These are phyloP conservation scores for Thysanoteuthis rhombus DNA, from an alignment of 2,888 invertebrate genomes.

Conservation along the genomic window DNA sequence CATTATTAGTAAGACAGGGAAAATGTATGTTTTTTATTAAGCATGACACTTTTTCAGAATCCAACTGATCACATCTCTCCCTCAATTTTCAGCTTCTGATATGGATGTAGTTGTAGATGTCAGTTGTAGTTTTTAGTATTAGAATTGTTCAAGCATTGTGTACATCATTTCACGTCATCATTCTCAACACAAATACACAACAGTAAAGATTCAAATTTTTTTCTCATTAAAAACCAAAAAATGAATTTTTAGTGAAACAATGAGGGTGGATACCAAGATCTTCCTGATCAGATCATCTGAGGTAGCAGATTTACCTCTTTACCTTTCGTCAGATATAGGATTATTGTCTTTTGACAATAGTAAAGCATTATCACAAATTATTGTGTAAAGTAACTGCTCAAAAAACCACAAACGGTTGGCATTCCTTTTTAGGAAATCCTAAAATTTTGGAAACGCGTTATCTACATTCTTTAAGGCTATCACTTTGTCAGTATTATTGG, in stretches of 20 bases:
- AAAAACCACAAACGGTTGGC: neutral
- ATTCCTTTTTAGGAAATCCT: neutral
- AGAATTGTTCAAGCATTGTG: neutral
- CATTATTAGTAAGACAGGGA: neutral
- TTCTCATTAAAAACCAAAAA: neutral
- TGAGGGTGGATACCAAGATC: neutral
- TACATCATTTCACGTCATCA: neutral
- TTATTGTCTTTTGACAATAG: neutral
- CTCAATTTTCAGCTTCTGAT: slow-evolving; percentile 12
- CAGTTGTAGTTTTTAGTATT: neutral
- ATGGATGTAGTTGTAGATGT: slow-evolving; percentile 1
- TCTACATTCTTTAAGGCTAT: too few relatives aligned
- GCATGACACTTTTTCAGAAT: neutral
- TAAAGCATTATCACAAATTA: too few relatives aligned
- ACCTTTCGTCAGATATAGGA: neutral
- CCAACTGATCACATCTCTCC: neutral
- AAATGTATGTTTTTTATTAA: neutral
- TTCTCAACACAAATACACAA: neutral
- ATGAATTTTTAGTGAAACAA: neutral
- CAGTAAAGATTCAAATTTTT: neutral
- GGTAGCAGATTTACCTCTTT: neutral
- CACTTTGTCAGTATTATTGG: too few relatives aligned
- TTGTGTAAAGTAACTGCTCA: too few relatives aligned
- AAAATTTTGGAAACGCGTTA: too few relatives aligned
- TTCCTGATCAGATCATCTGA: neutral